Percentiles rank a stretch among this genome's conserved stretches.
Evolutionary conservation across 2,797 vertebrate species (phyloP).

Genomic region (Macropus fuliginosus): DNA sequence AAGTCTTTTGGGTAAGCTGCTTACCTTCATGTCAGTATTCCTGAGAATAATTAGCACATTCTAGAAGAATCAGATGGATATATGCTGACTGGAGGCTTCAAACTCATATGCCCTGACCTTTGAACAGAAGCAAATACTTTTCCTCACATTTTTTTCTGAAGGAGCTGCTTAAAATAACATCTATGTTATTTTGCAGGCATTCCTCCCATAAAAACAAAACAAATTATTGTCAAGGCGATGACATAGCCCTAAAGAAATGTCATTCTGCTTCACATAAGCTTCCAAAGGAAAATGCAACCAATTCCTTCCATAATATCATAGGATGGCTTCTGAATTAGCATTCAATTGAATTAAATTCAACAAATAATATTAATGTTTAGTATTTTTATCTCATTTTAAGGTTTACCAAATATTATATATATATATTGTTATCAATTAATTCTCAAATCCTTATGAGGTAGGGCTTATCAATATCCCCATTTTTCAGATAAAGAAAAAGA

Average conservation of each 20-base stretch:
- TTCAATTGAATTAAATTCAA: not conserved
- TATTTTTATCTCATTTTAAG: not conserved
- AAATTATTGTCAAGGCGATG: not conserved
- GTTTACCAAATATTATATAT: not conserved
- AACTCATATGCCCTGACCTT: not conserved
- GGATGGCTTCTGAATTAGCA: not conserved
- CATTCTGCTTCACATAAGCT: not conserved
- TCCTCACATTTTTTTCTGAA: not conserved
- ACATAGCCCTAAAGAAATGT: not conserved
- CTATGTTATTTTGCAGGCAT: not conserved
- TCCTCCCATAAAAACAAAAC: not conserved
- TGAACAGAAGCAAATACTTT: not conserved
- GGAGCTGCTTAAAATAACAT: not conserved
- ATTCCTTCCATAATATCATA: not conserved
- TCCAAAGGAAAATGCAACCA: not conserved
- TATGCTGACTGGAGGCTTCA: not conserved
- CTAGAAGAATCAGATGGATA: not conserved
- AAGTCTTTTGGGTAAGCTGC: not conserved
- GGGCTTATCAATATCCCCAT: not conserved
- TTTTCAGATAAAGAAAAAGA: slow-evolving; percentile 26
- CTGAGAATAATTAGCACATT: too few relatives aligned
- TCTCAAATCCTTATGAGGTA: not conserved
- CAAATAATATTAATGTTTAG: not conserved
- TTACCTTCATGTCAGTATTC: not conserved
- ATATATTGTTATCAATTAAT: not conserved